Evolutionary conservation across 2,888 invertebrate genomes (phyloP).

Genomic region (Drosophila nr. perissopoda): DNA sequence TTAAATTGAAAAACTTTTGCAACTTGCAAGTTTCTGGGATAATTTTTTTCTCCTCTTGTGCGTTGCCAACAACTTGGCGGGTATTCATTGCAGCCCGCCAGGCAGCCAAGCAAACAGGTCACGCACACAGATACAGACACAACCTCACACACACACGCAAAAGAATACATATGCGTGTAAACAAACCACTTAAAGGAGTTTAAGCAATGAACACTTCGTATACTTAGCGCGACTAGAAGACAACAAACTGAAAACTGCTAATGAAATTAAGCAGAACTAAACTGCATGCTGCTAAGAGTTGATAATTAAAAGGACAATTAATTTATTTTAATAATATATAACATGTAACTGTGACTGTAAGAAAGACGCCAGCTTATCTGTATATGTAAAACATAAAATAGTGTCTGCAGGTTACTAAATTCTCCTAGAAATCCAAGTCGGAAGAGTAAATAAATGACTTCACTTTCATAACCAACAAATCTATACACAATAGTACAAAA

Average conservation of each 20-base stretch:
- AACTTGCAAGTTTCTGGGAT: slow-evolving; percentile 67
- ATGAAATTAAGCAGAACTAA: slow-evolving; percentile 11
- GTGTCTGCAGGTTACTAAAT: neutral
- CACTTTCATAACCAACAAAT: neutral
- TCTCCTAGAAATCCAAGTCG: neutral
- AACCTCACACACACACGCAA: neutral
- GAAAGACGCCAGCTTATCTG: neutral
- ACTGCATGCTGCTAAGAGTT: neutral
- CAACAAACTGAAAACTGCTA: slow-evolving; percentile 17
- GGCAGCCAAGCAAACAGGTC: slow-evolving; percentile 38
- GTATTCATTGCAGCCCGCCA: slow-evolving; percentile 64
- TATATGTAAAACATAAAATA: neutral
- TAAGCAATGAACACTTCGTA: slow-evolving; percentile 32
- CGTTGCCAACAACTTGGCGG: slow-evolving; percentile 47
- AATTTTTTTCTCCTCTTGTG: slow-evolving; percentile 29
- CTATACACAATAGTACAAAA: neutral
- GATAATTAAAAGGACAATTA: neutral
- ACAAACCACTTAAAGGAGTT: slow-evolving; percentile 24
- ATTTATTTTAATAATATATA: neutral
- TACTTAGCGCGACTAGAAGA: slow-evolving; percentile 25
- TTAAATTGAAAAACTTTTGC: slow-evolving; percentile 77
- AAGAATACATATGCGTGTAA: slow-evolving; percentile 30
- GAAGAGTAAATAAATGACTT: neutral
- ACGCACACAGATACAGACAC: slow-evolving; percentile 18
- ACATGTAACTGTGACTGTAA: neutral